phyloP scores from a whole-genome alignment of 2,888 invertebrate species.

The Drosophila borborema region DNA sequence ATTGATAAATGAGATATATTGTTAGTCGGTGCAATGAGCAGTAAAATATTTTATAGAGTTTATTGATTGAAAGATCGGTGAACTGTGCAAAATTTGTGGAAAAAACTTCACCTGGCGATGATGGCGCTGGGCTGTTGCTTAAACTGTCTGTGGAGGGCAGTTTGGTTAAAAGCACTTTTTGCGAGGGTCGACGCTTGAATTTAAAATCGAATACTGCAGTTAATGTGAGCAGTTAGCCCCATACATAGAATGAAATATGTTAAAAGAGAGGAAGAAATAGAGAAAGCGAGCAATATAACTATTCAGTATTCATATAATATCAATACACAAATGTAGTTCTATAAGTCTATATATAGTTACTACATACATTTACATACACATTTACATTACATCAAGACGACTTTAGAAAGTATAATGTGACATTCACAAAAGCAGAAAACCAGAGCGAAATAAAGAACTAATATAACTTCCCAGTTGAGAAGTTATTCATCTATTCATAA shows the following conservation, averaged over 20 bases:
- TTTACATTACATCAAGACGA: constrained; percentile 25
- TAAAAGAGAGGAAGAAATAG: constrained; percentile 43
- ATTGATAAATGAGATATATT: neutral
- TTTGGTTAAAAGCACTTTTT: constrained; percentile 86
- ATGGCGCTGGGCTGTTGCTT: constrained; percentile 87
- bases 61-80: constrained; percentile 17
- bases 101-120: constrained; percentile 86
- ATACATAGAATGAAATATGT: constrained; percentile 56
- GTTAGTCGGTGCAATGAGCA: constrained; percentile 3
- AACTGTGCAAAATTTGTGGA: constrained; percentile 48
- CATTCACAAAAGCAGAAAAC: constrained; percentile 16
- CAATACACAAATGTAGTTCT: constrained; percentile 7
- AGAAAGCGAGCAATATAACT: constrained; percentile 59
- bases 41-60: constrained; percentile 15
- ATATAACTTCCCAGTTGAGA: neutral
- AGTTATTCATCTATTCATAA: neutral
- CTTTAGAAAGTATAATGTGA: constrained; percentile 8
- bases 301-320: constrained; percentile 11
- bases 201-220: constrained; percentile 83
- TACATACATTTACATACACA: constrained; percentile 20
- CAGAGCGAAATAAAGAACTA: neutral
- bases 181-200: constrained; percentile 85
- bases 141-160: constrained; percentile 87
- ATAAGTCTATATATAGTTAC: constrained; percentile 20
- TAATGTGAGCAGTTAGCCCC: constrained; percentile 38